Percentiles rank a stretch among this genome's conserved stretches.
Conservation (phyloP, 1,140 invertebrate genomes). For the Xylocopa sonorina region DNA sequence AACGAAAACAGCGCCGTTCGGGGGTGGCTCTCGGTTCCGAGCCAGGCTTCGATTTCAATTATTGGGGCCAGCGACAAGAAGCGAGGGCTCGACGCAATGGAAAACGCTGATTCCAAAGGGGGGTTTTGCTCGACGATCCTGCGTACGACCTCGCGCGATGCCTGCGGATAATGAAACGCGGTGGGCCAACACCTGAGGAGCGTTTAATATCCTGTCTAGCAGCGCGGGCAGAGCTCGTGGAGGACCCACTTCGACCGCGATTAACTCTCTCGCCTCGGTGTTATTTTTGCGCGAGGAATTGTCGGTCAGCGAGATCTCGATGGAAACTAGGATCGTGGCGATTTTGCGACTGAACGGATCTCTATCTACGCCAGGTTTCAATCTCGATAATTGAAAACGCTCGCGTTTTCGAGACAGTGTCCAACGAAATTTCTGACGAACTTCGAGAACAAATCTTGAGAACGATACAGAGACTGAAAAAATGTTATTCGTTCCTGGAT, state of each 20-base stretch:
- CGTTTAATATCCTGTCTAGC: constrained; percentile 52
- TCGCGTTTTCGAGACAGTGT: background rate
- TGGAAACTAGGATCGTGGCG: constrained; percentile 47
- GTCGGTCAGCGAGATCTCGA: constrained; percentile 17
- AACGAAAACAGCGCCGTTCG: background rate
- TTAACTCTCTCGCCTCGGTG: constrained; percentile 49
- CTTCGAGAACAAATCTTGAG: background rate
- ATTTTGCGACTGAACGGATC: constrained; percentile 22
- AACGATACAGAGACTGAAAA: background rate
- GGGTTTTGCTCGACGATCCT: constrained; percentile 31
- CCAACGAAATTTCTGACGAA: background rate
- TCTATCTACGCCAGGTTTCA: too few species aligned
- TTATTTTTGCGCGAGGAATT: constrained; percentile 29
- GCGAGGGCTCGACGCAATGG: background rate
- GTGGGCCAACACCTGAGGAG: background rate
- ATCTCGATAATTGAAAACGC: background rate
- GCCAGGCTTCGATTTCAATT: constrained; percentile 26
- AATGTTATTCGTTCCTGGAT: too few species aligned
- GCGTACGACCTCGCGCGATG: background rate
- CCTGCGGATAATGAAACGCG: constrained; percentile 28
- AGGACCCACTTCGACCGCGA: constrained; percentile 28
- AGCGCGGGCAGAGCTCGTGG: constrained; percentile 19
- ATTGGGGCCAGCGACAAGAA: constrained; percentile 20
- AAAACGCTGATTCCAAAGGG: constrained; percentile 41
- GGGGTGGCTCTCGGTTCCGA: background rate